Evolutionary conservation across 2,888 invertebrate species (phyloP), one percentile per base, ranked within the genome.

Genomic region (Drosophila borborema): DNA sequence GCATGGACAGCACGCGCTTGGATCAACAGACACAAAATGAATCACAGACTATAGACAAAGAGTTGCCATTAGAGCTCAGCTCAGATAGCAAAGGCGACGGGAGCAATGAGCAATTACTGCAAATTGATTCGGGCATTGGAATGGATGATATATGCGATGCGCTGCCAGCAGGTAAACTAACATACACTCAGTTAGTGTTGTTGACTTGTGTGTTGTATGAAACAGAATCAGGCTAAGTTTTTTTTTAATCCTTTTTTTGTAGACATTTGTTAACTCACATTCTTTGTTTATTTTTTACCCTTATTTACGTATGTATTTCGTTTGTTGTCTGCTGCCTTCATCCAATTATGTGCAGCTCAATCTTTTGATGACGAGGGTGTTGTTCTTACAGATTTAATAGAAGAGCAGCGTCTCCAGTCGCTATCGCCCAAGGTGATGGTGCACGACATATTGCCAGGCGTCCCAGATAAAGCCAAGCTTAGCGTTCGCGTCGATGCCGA

Each of bases 311-410:
- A 73, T 66, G 69, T 54, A 56, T 73, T 87, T 61, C 55, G 56
- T 65, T 76, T 76, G 53, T 64, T 78, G 77, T 71, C 51, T 61
- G 49, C 61, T 60, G 61, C 48, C 62, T 75, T 66, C 64, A 74
- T 71, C 34, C 63, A 64, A 70, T 64, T 53, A 54, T 67, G 72
- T 62, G 70, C 81, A 83, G 84, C 62, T 59, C 89, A 77, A 65
- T 86, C 72, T 69, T 88, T 80, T 61, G 90, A 93, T 73, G 92
- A 92, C 73, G 93, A 93, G 77, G 93, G 92, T 68, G 87, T 92
- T 66, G 91, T 81, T 67, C 90, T 93, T 74, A 86, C 92, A 64
- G 93, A 93, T 78, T 34, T 62, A 72, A 62, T 90, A 28, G 92
- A 92, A 68, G 92, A 92, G 49, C 75, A 83, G 36, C 91, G 90